A percentile compares a stretch with the other conserved stretches of the same genome.
phyloP scores from a whole-genome alignment of 2,113 vertebrate genomes.

The Spea multiplicata region DNA sequence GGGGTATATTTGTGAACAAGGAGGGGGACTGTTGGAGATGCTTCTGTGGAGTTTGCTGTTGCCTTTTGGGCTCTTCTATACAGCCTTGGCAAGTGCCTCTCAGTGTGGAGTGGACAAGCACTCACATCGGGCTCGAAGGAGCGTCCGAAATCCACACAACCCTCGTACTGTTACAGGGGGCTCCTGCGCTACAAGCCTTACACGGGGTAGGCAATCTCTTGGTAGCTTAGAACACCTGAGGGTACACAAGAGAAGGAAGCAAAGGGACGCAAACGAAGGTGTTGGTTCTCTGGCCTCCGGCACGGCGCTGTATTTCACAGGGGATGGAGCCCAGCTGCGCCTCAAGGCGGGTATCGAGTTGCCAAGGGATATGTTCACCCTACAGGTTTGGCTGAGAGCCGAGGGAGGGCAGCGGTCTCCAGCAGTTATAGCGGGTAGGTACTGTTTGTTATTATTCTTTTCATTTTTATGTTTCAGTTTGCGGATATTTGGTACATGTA shows the following conservation, averaged over 20 bases:
- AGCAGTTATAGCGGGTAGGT: constrained; percentile 92
- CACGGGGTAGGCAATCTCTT: constrained; percentile 89
- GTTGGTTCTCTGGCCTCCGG: constrained; percentile 76
- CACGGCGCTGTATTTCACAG: constrained; percentile 91
- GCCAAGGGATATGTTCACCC: constrained; percentile 91
- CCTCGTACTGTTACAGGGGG: constrained; percentile 78
- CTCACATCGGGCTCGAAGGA: constrained; percentile 86
- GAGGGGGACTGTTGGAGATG: constrained; percentile 79
- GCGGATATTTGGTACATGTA: too few species aligned
- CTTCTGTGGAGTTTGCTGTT: constrained; percentile 94
- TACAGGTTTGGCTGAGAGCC: constrained; percentile 93
- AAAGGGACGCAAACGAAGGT: constrained; percentile 77
- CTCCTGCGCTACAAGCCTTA: constrained; percentile 94
- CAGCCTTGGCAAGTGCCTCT: constrained; percentile 82
- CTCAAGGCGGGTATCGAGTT: constrained; percentile 89
- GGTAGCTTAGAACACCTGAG: constrained; percentile 76
- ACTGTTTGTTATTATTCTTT: too few species aligned
- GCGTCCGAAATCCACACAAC: constrained; percentile 84
- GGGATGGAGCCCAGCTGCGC: constrained; percentile 87
- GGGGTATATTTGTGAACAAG: constrained; percentile 53
- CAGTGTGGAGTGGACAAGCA: constrained; percentile 89
- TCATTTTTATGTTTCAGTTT: too few species aligned
- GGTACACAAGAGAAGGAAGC: constrained; percentile 77
- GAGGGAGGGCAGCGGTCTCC: constrained; percentile 95
- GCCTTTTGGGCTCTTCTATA: constrained; percentile 86